phyloP scores from a whole-genome alignment of 1,140 invertebrate species.

The Bombyx mori region DNA sequence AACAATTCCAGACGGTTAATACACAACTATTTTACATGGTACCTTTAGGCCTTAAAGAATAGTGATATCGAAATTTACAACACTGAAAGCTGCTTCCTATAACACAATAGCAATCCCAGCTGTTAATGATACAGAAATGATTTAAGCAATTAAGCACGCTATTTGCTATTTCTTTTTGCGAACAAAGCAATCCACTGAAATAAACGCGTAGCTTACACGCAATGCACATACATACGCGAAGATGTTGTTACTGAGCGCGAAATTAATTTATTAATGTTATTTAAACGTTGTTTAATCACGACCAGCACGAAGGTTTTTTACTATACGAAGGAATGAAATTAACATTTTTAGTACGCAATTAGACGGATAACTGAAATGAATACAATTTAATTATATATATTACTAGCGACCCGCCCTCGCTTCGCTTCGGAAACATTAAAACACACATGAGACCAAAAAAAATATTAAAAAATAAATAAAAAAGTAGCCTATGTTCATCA shows the following conservation, averaged over 20 bases:
- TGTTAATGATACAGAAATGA: background rate
- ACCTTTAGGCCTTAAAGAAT: no score
- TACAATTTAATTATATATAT: conserved; percentile 1
- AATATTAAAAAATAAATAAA: no score
- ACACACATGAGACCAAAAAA: no score
- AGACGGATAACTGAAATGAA: background rate
- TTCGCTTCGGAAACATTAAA: no score
- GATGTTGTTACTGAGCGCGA: conserved; percentile 3
- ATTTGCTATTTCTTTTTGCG: conserved; percentile 2
- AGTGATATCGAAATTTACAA: no score
- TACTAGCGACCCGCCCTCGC: no score
- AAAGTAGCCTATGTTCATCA: no score
- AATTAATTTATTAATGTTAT: conserved; percentile 47
- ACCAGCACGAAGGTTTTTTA: conserved; percentile 28
- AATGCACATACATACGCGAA: conserved; percentile 10
- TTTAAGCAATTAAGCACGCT: no score
- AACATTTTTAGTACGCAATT: conserved; percentile 1
- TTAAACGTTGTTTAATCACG: conserved; percentile 58
- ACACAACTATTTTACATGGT: no score
- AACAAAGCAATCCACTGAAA: conserved; percentile 19
- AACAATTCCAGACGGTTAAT: no score
- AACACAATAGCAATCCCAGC: background rate
- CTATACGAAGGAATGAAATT: conserved; percentile 2
- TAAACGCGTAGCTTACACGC: conserved; percentile 37
- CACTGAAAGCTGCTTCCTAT: no score